These are phyloP conservation scores for Bursaphelenchus mucronatus DNA, from an alignment of 1,140 invertebrate species.

Conservation along the genomic window DNA sequence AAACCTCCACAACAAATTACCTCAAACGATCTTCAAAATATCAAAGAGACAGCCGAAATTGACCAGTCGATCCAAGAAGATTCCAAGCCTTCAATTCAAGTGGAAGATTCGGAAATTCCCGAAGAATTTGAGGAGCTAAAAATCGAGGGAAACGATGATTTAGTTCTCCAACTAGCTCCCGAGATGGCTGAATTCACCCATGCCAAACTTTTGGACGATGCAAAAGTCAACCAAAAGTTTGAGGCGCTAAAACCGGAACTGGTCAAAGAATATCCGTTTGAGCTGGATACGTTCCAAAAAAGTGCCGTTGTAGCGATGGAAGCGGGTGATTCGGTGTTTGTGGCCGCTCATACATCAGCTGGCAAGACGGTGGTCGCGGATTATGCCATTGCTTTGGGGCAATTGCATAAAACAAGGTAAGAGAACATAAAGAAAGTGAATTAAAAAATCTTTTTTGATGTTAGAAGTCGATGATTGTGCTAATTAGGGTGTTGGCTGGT, in stretches of 20 bases:
- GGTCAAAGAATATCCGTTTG: constrained; percentile 74
- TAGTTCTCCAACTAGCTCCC: background rate
- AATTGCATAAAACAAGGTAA: constrained; percentile 82
- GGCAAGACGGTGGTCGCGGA: constrained; percentile 99
- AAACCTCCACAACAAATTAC: no score
- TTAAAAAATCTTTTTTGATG: constrained; percentile 6
- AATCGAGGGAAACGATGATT: constrained; percentile 13
- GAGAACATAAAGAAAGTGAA: background rate
- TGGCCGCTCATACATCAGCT: constrained; percentile 96
- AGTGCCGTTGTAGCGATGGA: constrained; percentile 88
- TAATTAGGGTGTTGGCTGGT: background rate
- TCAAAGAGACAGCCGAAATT: no score
- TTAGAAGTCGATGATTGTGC: background rate
- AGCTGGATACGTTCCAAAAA: constrained; percentile 94
- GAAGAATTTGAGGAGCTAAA: no score
- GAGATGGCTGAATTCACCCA: constrained; percentile 5
- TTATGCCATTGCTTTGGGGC: constrained; percentile 86
- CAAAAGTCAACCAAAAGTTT: background rate
- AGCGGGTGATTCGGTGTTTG: constrained; percentile 89
- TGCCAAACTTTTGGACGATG: constrained; percentile 34
- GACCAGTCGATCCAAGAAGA: no score
- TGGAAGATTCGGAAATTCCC: no score
- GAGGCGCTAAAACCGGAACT: background rate
- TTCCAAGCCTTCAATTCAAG: no score
- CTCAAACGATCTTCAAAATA: no score